Evolutionary conservation across 2,113 vertebrate genomes (phyloP).

Genomic region (Nesoenas mayeri): DNA sequence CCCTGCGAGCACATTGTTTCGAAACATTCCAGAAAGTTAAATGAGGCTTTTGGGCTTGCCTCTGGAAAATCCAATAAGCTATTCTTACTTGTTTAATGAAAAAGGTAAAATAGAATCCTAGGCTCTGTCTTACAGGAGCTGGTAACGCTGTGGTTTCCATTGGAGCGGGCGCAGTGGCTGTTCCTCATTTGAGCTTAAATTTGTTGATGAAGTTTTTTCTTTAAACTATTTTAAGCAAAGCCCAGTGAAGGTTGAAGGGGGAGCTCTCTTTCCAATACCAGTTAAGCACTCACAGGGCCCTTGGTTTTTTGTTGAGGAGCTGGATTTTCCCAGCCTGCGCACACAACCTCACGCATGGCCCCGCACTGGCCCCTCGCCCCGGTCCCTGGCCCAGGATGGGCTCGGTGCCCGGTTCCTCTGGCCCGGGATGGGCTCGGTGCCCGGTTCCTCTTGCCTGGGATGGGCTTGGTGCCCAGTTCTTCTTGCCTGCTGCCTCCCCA

Average conservation of each 20-base stretch:
- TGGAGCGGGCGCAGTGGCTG: neutral
- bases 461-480: neutral
- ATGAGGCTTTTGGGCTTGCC: neutral
- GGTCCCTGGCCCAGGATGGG: no score
- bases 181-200: neutral
- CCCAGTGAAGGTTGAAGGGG: neutral
- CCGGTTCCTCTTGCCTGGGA: no score
- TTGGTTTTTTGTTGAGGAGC: neutral
- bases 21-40: conserved; percentile 30
- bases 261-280: no score
- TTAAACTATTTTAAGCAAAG: neutral
- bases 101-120: neutral
- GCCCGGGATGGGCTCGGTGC: no score
- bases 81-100: neutral
- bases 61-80: conserved; percentile 16
- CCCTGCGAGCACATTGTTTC: neutral
- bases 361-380: no score
- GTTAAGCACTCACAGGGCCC: neutral
- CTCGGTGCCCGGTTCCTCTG: no score
- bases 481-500: neutral
- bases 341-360: no score
- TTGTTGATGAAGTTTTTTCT: neutral
- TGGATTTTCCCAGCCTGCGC: neutral
- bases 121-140: neutral
- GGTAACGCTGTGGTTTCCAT: neutral